Percentiles rank a stretch among this genome's conserved stretches.
Conservation (phyloP, 2,113 vertebrate genomes). For the Charina bottae region DNA sequence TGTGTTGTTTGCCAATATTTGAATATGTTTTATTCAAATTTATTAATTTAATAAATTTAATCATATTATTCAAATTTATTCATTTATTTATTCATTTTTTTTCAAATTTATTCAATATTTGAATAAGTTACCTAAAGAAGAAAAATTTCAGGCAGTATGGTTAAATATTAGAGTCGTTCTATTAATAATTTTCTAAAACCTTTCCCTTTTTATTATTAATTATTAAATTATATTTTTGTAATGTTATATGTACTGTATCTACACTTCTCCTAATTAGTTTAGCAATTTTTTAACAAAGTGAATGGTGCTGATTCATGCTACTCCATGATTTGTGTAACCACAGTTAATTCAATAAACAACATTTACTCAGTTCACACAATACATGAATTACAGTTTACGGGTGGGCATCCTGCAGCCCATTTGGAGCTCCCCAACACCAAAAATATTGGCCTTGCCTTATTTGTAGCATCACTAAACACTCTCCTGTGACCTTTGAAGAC, state of each 20-base stretch:
- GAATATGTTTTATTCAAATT: no score
- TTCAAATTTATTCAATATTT: no score
- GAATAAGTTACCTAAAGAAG: neutral
- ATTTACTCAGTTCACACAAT: neutral
- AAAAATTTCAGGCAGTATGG: neutral
- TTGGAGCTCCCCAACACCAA: no score
- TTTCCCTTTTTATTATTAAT: neutral
- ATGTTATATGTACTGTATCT: neutral
- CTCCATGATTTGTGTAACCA: neutral
- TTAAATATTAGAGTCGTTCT: neutral
- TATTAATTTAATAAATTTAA: no score
- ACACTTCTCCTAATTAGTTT: neutral
- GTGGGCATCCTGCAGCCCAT: neutral
- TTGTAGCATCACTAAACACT: neutral
- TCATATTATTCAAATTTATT: no score
- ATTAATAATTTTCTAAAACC: neutral
- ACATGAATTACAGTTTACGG: neutral
- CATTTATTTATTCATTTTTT: no score
- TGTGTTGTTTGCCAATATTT: neutral
- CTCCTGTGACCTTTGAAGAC: neutral
- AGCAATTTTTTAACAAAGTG: neutral
- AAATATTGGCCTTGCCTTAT: neutral
- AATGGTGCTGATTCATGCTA: neutral
- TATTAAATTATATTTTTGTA: neutral
- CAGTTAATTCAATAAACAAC: neutral